Evolutionary conservation across 2,113 vertebrate species (phyloP).

Genomic region (Megalops atlanticus): DNA sequence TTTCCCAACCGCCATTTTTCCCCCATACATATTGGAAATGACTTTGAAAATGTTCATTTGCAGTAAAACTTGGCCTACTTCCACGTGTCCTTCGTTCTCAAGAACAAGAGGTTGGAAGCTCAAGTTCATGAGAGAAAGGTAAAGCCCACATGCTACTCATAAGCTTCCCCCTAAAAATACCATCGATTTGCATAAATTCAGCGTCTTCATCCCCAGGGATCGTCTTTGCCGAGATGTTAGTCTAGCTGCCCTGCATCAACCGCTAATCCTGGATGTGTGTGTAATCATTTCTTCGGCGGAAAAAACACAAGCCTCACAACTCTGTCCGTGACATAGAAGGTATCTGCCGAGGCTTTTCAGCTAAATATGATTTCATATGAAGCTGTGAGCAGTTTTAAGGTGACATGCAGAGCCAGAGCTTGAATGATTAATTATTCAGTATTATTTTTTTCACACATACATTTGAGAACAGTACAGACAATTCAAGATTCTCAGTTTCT

Average conservation of each 20-base stretch:
- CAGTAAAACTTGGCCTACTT: no score
- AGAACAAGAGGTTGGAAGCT: no score
- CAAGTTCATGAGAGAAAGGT: background rate
- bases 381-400: background rate
- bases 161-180: background rate
- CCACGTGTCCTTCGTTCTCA: no score
- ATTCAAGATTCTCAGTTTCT: no score
- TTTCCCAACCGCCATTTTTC: background rate
- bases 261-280: background rate
- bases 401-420: background rate
- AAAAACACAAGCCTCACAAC: background rate
- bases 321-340: background rate
- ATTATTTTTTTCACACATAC: background rate
- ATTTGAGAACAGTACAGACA: background rate
- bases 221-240: background rate
- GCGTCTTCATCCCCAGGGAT: background rate
- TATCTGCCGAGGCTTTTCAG: background rate
- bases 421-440: background rate
- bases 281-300: background rate
- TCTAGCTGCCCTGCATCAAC: background rate
- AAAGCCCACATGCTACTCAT: background rate
- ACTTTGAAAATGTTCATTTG: no score
- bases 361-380: background rate
- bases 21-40: background rate
- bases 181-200: background rate